Evolutionary conservation across 1,140 invertebrate genomes (phyloP).

Genomic region (Macrotrachela quadricornifera): DNA sequence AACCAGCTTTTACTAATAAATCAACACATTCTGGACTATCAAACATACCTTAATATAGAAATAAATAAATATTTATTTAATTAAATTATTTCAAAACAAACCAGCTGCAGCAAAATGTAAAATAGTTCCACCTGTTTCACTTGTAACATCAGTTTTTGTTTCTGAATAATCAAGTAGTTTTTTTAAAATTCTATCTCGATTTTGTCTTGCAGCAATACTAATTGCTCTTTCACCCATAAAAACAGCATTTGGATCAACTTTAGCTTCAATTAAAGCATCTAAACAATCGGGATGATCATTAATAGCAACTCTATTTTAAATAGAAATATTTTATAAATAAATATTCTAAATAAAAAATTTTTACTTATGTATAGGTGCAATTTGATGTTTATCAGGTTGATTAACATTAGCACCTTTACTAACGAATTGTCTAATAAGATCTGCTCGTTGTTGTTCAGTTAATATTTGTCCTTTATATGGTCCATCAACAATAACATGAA

Average conservation of each 20-base stretch:
- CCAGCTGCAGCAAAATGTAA: no score
- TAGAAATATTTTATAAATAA: not conserved
- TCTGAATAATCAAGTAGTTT: no score
- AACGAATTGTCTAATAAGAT: slow-evolving; percentile 1
- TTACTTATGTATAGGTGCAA: slow-evolving; percentile 8
- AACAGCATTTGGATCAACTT: slow-evolving; percentile 7
- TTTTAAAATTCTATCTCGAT: no score
- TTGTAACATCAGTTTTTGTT: no score
- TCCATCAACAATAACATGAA: slow-evolving; percentile 8
- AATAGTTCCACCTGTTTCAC: no score
- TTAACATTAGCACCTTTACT: slow-evolving; percentile 6
- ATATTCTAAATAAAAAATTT: not conserved
- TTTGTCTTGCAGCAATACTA: no score
- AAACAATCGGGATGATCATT: slow-evolving; percentile 9
- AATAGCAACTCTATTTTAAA: not conserved
- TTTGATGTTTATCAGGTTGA: slow-evolving; percentile 3
- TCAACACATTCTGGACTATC: no score
- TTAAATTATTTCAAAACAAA: no score
- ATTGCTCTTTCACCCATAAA: slow-evolving; percentile 9
- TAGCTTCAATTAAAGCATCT: slow-evolving; percentile 4
- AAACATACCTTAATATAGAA: no score
- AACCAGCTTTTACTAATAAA: no score
- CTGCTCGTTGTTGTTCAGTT: slow-evolving; percentile 5
- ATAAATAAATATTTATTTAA: no score
- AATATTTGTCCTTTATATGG: slow-evolving; percentile 8